Evolutionary conservation across 1,140 invertebrate genomes (phyloP).

Genomic region (Ostrea edulis): DNA sequence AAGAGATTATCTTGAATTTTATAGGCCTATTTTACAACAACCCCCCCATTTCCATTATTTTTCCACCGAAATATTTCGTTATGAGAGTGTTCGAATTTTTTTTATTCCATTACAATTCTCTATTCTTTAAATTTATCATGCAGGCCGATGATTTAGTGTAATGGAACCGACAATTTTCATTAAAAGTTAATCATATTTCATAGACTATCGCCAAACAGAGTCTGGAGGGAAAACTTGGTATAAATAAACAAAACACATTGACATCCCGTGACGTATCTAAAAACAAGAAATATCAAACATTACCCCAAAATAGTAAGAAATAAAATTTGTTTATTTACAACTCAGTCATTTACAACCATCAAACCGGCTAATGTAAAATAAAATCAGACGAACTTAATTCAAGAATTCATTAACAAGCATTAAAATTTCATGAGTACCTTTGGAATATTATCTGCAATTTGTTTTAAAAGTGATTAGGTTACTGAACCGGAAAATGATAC

Average conservation of each 20-base stretch:
- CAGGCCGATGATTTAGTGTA: not conserved
- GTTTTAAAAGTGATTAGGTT: not conserved
- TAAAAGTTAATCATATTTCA: not conserved
- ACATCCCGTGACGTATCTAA: not conserved
- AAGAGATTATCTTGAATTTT: not conserved
- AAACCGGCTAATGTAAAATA: not conserved
- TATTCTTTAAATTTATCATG: not conserved
- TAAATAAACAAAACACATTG: not conserved
- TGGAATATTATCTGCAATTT: not conserved
- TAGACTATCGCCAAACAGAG: not conserved
- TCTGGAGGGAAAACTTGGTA: not conserved
- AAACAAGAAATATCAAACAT: not conserved
- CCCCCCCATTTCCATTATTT: not conserved
- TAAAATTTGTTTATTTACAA: no score
- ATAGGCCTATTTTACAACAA: not conserved
- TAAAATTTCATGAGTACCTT: not conserved
- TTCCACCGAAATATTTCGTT: not conserved
- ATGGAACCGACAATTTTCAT: conserved; percentile 1
- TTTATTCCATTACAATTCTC: not conserved
- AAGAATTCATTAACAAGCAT: not conserved
- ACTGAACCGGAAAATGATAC: not conserved
- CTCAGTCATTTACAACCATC: not conserved
- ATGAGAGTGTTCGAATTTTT: not conserved
- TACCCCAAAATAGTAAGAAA: not conserved
- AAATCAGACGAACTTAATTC: not conserved